Conservation (phyloP, 2,113 vertebrate genomes). For the Pholis gunnellus region DNA sequence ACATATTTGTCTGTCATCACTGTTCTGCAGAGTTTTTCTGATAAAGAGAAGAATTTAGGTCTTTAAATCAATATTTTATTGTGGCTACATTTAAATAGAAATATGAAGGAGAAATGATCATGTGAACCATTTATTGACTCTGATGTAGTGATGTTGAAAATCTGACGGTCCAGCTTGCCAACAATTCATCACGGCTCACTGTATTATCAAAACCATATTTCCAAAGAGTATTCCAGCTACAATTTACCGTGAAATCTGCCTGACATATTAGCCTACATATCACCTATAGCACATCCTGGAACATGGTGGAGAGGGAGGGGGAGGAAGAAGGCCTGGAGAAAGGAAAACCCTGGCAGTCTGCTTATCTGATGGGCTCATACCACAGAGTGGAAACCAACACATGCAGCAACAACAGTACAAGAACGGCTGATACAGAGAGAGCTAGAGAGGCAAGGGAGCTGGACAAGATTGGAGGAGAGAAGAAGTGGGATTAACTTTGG, state of each 20-base stretch:
- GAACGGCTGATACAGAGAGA: background rate
- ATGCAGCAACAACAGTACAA: constrained; percentile 14
- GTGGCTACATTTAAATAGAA: background rate
- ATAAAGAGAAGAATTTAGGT: background rate
- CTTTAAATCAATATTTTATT: background rate
- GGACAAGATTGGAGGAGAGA: constrained; percentile 15
- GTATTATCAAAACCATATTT: constrained; percentile 27
- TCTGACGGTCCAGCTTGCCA: background rate
- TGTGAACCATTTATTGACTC: constrained; percentile 5
- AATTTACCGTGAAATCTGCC: constrained; percentile 16
- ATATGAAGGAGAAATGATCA: background rate
- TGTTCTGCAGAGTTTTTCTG: background rate
- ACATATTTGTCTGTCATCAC: constrained; percentile 7
- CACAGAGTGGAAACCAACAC: constrained; percentile 2
- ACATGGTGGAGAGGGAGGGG: background rate
- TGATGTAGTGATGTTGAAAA: background rate
- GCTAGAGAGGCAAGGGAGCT: background rate
- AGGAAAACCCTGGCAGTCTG: constrained; percentile 13
- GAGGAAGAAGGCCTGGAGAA: constrained; percentile 9
- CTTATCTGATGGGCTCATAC: constrained; percentile 52
- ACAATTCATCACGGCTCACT: background rate
- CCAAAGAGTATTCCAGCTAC: background rate
- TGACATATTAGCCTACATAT: background rate
- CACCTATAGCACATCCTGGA: constrained; percentile 17
- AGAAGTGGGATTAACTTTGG: constrained; percentile 5